phyloP scores from a whole-genome alignment of 2,113 vertebrate genomes.

The Chaetura pelagica region DNA sequence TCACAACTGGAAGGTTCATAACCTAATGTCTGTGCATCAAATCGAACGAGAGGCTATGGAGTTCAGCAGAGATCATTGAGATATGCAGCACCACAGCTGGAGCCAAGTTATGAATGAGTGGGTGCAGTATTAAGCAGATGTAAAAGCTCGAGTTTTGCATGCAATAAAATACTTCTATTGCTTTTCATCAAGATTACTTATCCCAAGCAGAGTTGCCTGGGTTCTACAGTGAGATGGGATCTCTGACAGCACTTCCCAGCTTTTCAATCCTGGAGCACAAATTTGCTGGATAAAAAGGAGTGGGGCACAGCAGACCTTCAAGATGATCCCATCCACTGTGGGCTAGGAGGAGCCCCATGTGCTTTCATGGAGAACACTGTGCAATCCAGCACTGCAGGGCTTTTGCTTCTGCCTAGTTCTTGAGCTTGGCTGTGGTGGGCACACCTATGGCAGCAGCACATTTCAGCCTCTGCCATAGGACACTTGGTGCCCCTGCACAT shows the following conservation, averaged over 20 bases:
- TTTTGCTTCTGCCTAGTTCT: neutral
- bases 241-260: neutral
- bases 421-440: neutral
- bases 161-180: neutral
- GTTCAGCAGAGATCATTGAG: neutral
- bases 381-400: neutral
- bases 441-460: fast-evolving
- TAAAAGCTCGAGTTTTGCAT: neutral
- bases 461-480: neutral
- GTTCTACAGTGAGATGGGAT: neutral
- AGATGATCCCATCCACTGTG: neutral
- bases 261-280: neutral
- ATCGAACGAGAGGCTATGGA: neutral
- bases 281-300: neutral
- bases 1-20: neutral
- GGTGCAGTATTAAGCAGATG: neutral
- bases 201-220: neutral
- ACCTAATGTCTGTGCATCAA: neutral
- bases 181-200: neutral
- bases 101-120: neutral
- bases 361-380: fast-evolving
- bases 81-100: neutral
- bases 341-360: neutral
- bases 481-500: neutral
- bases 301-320: neutral